Percentiles rank a stretch among this genome's conserved stretches.
phyloP scores from a whole-genome alignment of 1,140 invertebrate species.

The Microplitis mediator region DNA sequence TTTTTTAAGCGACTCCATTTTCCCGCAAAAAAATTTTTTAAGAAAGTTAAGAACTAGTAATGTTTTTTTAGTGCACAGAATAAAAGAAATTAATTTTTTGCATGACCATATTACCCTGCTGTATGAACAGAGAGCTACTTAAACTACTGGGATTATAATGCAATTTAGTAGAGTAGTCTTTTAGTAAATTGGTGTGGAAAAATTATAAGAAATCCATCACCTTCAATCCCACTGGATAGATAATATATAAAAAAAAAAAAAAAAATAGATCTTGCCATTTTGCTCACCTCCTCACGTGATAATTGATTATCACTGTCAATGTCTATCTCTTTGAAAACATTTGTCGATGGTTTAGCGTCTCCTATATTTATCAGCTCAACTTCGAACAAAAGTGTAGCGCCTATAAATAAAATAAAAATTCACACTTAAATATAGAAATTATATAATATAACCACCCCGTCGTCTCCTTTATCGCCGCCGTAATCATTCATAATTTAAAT shows the following conservation, averaged over 20 bases:
- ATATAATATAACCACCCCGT: too few relatives aligned
- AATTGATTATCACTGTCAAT: slow-evolving; percentile 85
- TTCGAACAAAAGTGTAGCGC: slow-evolving; percentile 88
- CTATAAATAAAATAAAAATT: slow-evolving; percentile 55
- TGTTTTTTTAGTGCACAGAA: too few relatives aligned
- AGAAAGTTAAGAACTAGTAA: too few relatives aligned
- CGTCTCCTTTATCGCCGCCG: too few relatives aligned
- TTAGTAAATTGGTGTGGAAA: neutral
- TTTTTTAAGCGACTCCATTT: too few relatives aligned
- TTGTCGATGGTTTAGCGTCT: slow-evolving; percentile 83
- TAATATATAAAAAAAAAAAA: slow-evolving; percentile 37
- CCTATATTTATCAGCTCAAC: slow-evolving; percentile 92
- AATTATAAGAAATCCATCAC: slow-evolving; percentile 41
- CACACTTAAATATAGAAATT: neutral
- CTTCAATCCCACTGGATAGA: slow-evolving; percentile 31
- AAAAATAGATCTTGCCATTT: slow-evolving; percentile 66
- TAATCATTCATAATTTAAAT: too few relatives aligned
- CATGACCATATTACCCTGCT: too few relatives aligned
- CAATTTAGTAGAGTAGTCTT: neutral
- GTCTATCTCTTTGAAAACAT: slow-evolving; percentile 97
- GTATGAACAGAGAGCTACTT: neutral
- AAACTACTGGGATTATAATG: neutral
- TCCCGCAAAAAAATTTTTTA: too few relatives aligned
- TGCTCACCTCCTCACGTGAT: slow-evolving; percentile 89
- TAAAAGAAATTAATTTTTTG: too few relatives aligned